These are phyloP conservation scores for Petroica traversi DNA, from an alignment of 2,113 vertebrate species.

Conservation along the genomic window DNA sequence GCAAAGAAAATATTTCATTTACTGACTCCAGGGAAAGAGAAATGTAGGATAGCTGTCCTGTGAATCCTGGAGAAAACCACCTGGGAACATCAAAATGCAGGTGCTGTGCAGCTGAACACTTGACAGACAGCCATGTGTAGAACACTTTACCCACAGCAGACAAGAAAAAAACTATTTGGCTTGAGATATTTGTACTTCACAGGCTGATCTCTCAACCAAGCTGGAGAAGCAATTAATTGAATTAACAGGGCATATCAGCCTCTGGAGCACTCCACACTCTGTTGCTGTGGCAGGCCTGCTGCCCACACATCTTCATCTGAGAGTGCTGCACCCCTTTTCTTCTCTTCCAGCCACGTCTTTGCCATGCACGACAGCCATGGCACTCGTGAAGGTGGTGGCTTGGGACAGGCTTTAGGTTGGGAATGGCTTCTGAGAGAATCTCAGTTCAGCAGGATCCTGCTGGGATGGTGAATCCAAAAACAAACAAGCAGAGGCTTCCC, in stretches of 20 bases:
- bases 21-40: background rate
- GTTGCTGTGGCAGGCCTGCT: background rate
- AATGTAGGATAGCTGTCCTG: background rate
- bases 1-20: background rate
- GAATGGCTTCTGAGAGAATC: background rate
- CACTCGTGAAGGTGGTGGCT: background rate
- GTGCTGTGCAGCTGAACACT: background rate
- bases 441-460: background rate
- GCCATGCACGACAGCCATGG: background rate
- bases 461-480: background rate
- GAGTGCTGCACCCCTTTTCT: background rate
- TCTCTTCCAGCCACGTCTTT: background rate
- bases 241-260: background rate
- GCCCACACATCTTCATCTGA: background rate
- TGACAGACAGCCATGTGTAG: background rate
- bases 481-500: background rate
- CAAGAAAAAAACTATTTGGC: background rate
- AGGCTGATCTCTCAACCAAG: background rate
- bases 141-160: background rate
- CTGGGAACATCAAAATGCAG: background rate
- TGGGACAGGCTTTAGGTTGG: background rate
- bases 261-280: background rate
- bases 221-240: constrained; percentile 36
- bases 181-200: background rate
- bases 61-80: background rate